A percentile compares a stretch with the other conserved stretches of the same genome.
Conservation (phyloP, 2,113 vertebrate species). For the Melierax canorus region DNA sequence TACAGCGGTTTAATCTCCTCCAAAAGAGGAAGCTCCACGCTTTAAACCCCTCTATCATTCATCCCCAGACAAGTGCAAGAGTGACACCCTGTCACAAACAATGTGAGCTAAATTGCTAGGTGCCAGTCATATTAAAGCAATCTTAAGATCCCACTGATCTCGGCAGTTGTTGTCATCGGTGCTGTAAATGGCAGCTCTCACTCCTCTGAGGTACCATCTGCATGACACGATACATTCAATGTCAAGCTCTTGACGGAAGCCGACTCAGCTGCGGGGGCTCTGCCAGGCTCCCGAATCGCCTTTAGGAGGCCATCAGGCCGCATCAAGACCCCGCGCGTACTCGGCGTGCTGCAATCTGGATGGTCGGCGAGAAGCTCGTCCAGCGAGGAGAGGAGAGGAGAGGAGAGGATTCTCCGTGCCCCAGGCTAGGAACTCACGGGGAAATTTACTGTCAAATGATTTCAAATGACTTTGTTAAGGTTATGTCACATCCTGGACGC, state of each 20-base stretch:
- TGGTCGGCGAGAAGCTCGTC: slow-evolving; percentile 53
- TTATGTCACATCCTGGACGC: slow-evolving; percentile 70
- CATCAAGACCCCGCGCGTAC: slow-evolving; percentile 44
- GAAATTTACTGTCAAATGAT: slow-evolving; percentile 77
- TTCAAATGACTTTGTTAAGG: slow-evolving; percentile 79
- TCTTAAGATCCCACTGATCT: slow-evolving; percentile 66
- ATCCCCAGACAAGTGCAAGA: slow-evolving; percentile 71
- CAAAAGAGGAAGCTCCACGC: not conserved
- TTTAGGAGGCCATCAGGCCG: slow-evolving; percentile 75
- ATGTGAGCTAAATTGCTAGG: slow-evolving; percentile 78
- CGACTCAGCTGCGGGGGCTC: slow-evolving; percentile 65
- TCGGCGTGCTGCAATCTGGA: slow-evolving; percentile 38
- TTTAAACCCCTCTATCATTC: slow-evolving; percentile 68
- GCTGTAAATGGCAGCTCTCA: slow-evolving; percentile 87
- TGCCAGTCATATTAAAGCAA: slow-evolving; percentile 83
- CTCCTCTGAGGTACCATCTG: slow-evolving; percentile 73
- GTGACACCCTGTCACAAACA: slow-evolving; percentile 86
- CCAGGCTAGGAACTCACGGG: slow-evolving; percentile 70
- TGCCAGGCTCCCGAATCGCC: slow-evolving; percentile 72
- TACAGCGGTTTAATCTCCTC: not conserved
- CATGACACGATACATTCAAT: slow-evolving; percentile 82
- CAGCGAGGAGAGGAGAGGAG: slow-evolving; percentile 33
- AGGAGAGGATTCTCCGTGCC: slow-evolving; percentile 63
- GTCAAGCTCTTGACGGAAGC: slow-evolving; percentile 82
- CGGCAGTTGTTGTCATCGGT: slow-evolving; percentile 73